phyloP scores from a whole-genome alignment of 2,888 invertebrate species.

The Julus scandinavius region DNA sequence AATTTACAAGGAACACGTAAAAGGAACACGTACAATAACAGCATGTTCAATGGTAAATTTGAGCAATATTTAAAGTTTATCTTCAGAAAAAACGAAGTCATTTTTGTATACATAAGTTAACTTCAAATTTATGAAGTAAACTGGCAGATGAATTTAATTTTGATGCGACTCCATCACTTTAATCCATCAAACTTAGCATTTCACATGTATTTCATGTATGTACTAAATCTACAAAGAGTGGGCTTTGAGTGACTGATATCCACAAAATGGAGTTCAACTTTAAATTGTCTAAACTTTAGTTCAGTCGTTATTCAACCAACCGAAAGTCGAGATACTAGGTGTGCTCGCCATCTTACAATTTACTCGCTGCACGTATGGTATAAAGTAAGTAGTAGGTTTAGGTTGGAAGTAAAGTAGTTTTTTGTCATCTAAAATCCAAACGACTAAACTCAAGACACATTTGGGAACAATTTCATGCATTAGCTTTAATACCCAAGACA shows the following conservation, averaged over 20 bases:
- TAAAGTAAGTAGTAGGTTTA: not conserved
- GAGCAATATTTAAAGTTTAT: not conserved
- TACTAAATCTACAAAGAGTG: not conserved
- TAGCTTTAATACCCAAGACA: not conserved
- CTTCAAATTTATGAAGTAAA: not conserved
- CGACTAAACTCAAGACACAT: not conserved
- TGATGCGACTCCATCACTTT: not conserved
- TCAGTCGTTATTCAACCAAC: not conserved
- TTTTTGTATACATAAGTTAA: not conserved
- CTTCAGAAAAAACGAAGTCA: not conserved
- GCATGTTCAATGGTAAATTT: not conserved
- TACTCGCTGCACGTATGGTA: not conserved
- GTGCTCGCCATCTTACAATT: not conserved
- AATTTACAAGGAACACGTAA: too few species aligned
- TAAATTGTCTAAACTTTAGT: not conserved
- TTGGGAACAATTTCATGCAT: slow-evolving; percentile 18
- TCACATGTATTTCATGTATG: not conserved
- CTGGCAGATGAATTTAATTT: not conserved
- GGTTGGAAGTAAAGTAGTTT: not conserved
- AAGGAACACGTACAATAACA: too few species aligned
- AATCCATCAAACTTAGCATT: not conserved
- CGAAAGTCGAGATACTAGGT: not conserved
- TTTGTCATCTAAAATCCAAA: not conserved
- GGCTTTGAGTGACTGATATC: not conserved
- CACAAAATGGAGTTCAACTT: not conserved